These are phyloP conservation scores for Aurelia aurita complex sp. Pacific DNA, from an alignment of 30 jellyfish, hydroid and myxozoan genomes.

Conservation along the genomic window DNA sequence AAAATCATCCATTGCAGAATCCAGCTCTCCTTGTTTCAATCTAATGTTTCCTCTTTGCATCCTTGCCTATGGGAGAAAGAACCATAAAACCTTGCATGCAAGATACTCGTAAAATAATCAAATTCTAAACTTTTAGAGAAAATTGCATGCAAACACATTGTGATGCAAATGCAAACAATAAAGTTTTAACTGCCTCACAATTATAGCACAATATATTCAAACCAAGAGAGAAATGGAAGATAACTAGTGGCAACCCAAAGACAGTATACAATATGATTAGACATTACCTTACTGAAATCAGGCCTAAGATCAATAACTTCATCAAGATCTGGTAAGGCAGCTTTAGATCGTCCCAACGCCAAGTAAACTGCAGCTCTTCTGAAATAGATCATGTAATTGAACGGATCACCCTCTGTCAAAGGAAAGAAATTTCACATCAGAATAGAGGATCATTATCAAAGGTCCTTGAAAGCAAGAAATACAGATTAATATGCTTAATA, in stretches of 20 bases:
- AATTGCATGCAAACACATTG: no score
- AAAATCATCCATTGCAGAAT: slow-evolving; percentile 76
- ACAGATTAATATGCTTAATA: no score
- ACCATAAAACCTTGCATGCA: background rate
- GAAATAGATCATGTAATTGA: slow-evolving; percentile 88
- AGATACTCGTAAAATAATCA: background rate
- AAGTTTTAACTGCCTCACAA: no score
- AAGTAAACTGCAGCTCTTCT: slow-evolving; percentile 96
- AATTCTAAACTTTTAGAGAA: no score
- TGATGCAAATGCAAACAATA: no score
- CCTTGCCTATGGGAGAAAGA: slow-evolving; percentile 67
- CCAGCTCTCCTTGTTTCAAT: slow-evolving; percentile 89
- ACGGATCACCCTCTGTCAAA: slow-evolving; percentile 89
- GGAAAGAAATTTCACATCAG: background rate
- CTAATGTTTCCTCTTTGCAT: slow-evolving; percentile 84
- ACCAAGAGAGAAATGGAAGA: no score
- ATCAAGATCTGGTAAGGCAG: slow-evolving; percentile 95
- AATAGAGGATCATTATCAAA: background rate
- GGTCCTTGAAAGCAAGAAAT: background rate
- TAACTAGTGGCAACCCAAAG: no score
- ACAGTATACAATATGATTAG: background rate
- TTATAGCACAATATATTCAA: no score
- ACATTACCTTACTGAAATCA: slow-evolving; percentile 80
- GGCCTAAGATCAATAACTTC: slow-evolving; percentile 77
- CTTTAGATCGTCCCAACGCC: slow-evolving; percentile 94